These are phyloP conservation scores for Tragelaphus strepsiceros DNA, from an alignment of 2,113 vertebrate species.

Conservation along the genomic window DNA sequence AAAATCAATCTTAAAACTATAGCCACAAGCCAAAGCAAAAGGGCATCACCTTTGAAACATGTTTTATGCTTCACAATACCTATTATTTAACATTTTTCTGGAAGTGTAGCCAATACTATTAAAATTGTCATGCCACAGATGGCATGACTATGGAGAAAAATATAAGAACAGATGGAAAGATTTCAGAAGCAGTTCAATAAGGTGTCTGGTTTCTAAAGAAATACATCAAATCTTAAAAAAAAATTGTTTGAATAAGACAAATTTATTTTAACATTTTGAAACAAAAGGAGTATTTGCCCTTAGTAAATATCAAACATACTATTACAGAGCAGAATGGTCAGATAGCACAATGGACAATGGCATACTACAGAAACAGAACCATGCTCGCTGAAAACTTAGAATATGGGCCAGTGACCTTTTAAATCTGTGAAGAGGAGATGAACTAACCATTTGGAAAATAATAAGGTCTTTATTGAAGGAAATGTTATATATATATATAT, in stretches of 20 bases:
- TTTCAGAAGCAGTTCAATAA: background rate
- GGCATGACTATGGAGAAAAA: background rate
- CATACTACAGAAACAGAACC: background rate
- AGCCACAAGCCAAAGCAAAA: background rate
- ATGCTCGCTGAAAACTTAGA: background rate
- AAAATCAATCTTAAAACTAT: background rate
- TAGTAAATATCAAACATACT: background rate
- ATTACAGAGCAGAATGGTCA: background rate
- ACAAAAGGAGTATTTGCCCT: background rate
- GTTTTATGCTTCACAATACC: background rate
- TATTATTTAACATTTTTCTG: conserved; percentile 26
- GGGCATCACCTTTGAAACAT: background rate
- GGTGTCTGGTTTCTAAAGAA: background rate
- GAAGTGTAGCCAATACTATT: background rate
- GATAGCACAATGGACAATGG: background rate
- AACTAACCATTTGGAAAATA: background rate
- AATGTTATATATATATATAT: background rate
- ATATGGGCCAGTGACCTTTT: background rate
- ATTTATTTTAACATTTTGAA: background rate
- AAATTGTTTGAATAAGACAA: background rate
- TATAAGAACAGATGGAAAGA: background rate
- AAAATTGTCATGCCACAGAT: background rate
- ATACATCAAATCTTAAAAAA: background rate
- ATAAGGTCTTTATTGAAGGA: background rate
- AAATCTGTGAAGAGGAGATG: background rate